These are phyloP conservation scores for Lepilemur septentrionalis DNA, from an alignment of 2,797 vertebrate genomes.

Conservation along the genomic window DNA sequence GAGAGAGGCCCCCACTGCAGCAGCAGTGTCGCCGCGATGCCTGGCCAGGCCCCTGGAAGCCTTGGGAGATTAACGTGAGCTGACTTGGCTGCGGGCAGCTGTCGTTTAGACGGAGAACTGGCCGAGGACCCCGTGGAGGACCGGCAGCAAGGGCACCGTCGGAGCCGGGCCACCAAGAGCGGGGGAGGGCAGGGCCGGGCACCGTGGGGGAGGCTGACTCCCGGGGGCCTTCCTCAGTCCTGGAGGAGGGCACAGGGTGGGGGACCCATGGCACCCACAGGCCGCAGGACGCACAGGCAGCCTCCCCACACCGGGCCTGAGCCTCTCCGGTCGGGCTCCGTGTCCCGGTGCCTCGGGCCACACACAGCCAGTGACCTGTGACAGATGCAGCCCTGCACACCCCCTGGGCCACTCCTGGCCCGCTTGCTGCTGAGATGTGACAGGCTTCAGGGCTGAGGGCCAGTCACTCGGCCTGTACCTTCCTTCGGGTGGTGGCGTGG, in stretches of 20 bases:
- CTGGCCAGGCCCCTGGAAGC: neutral
- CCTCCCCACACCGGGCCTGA: neutral
- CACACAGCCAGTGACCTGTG: slow-evolving; percentile 1
- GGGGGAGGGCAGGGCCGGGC: neutral
- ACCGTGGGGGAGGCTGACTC: accelerated
- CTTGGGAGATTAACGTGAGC: slow-evolving; percentile 21
- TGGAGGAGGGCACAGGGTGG: neutral
- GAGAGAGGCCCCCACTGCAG: neutral
- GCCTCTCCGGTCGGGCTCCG: neutral
- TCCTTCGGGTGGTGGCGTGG: accelerated
- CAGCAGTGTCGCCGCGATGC: neutral
- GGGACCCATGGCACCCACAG: accelerated
- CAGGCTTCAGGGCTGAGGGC: neutral
- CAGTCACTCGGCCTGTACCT: neutral
- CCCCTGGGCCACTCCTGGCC: neutral
- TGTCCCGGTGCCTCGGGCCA: neutral
- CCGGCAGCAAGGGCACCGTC: neutral
- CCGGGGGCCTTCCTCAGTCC: neutral
- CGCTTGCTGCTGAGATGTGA: neutral
- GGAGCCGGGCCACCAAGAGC: neutral
- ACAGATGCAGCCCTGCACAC: neutral
- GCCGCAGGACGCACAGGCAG: neutral
- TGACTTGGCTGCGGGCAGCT: slow-evolving; percentile 68
- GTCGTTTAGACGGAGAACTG: slow-evolving; percentile 59
- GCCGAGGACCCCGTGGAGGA: neutral